phyloP scores from a whole-genome alignment of 2,888 invertebrate species.

The Erpobdella octoculata region DNA sequence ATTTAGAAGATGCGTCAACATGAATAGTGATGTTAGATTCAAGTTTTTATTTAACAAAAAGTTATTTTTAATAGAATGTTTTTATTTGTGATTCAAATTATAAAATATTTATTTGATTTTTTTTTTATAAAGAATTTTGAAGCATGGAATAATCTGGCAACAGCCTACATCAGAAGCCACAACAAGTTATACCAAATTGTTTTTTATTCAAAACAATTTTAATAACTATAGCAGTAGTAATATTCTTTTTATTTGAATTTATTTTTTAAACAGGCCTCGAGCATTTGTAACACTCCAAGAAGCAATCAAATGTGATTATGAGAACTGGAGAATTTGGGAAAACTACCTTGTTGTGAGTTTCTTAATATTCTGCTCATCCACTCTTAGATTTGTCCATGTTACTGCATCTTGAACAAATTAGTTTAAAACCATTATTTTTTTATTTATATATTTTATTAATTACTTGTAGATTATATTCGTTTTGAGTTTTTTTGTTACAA shows the following conservation, averaged over 20 bases:
- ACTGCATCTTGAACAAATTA: too few species aligned
- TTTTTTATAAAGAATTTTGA: slow-evolving; percentile 64
- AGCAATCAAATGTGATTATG: slow-evolving; percentile 78
- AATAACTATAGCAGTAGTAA: not conserved
- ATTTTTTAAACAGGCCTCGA: slow-evolving; percentile 48
- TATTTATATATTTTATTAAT: not conserved
- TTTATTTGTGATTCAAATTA: not conserved
- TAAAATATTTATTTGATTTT: slow-evolving; percentile 7
- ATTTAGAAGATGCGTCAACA: slow-evolving; percentile 74
- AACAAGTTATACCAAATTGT: slow-evolving; percentile 60
- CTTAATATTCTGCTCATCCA: not conserved
- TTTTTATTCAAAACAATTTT: not conserved
- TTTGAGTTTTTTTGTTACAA: not conserved
- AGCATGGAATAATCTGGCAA: slow-evolving; percentile 95
- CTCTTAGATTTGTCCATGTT: slow-evolving; percentile 9
- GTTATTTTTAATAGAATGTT: not conserved
- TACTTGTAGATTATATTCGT: not conserved
- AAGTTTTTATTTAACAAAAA: not conserved
- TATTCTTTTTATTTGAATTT: not conserved
- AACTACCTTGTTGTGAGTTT: slow-evolving; percentile 66
- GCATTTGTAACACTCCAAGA: slow-evolving; percentile 79
- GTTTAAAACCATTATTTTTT: too few species aligned
- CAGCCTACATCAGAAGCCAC: slow-evolving; percentile 77
- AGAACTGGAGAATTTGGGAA: slow-evolving; percentile 90
- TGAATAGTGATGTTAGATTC: slow-evolving; percentile 64